Conservation (phyloP, 1,140 invertebrate genomes). For the Prorops nasuta region DNA sequence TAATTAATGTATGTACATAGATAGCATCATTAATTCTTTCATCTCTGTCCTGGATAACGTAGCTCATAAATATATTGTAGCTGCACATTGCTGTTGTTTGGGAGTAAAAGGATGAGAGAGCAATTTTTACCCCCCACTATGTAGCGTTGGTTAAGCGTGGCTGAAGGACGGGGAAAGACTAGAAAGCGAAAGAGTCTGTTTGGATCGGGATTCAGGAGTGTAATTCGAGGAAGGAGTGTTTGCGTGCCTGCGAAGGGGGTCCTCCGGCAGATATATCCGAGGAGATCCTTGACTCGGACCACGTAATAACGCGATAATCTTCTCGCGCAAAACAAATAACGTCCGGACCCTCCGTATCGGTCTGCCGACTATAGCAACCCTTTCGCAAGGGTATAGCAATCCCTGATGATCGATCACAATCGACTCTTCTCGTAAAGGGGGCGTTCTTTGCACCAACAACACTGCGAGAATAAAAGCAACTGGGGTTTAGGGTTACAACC, state of each 20-base stretch:
- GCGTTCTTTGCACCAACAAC: slow-evolving; percentile 23
- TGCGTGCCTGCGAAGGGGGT: slow-evolving; percentile 22
- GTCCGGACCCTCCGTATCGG: slow-evolving; percentile 6
- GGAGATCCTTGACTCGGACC: slow-evolving; percentile 32
- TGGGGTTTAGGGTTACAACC: slow-evolving; percentile 38
- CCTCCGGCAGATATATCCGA: not conserved
- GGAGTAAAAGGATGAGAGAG: no score
- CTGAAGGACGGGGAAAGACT: not conserved
- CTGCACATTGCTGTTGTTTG: no score
- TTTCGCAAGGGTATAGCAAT: slow-evolving; percentile 29
- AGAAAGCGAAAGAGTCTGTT: not conserved
- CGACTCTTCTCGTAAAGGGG: slow-evolving; percentile 27
- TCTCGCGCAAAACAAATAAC: slow-evolving; percentile 45
- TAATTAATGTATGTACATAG: no score
- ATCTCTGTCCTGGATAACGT: no score
- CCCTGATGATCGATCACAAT: slow-evolving; percentile 47
- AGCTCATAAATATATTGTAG: no score
- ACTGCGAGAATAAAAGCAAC: slow-evolving; percentile 28
- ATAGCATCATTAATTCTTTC: no score
- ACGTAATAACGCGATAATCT: slow-evolving; percentile 47
- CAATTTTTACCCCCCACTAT: no score
- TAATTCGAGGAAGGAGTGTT: slow-evolving; percentile 33
- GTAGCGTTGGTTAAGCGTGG: no score
- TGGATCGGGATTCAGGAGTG: slow-evolving; percentile 19
- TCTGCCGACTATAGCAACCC: slow-evolving; percentile 28